Base-by-base conservation (phyloP, 1,140 invertebrate genomes). In the Neodiprion virginianus region DNA sequence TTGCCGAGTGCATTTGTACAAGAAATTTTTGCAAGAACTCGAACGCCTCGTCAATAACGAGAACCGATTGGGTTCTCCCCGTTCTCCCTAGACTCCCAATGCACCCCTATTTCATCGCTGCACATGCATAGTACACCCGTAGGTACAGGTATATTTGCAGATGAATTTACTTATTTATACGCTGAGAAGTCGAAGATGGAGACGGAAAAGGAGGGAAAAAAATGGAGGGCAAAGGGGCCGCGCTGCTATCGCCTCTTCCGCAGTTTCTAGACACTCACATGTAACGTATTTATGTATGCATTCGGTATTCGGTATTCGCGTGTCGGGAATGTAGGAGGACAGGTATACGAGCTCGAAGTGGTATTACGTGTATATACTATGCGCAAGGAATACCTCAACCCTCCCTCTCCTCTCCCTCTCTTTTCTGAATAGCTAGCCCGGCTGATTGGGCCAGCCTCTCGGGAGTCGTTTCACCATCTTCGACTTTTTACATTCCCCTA, bases 361-460 rank as follows among this genome's bases (percentile, higher is more conserved):
- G 28, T 40, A 67, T 61, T 53, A 48, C n/a, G 17, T 48, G 48
- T 47, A 47, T 50, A 28, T 68, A 12, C 28, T 14, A 53, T 53
- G 7, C 14, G 14, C 12, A 10, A 7, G 21, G 14, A 21, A 21
- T 23, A 69, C 21, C 8, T 71, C 67, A 50, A 50, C 48, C 7
- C 40, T 74, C 65, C 70, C 40, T 74, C 76, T 80, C 76, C 68
- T 75, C 73, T 72, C 70, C 69, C 75, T 14, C 65, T 49, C 65
- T 69, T 73, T 73, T 72, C 71, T 73, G 9, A 23, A 75, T 65
- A 74, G 75, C 70, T 78, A 80, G 82, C 80, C 78, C 1, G 21
- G 67, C 67, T 69, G 67, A 69, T 69, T 69, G 53, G 53, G 53
- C 11, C n/a, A 61, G n/a, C 53, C 53, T 61, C 53, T 17, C 11